These are phyloP conservation scores for Mantis religiosa DNA, from an alignment of 2,888 invertebrate genomes.

Conservation along the genomic window DNA sequence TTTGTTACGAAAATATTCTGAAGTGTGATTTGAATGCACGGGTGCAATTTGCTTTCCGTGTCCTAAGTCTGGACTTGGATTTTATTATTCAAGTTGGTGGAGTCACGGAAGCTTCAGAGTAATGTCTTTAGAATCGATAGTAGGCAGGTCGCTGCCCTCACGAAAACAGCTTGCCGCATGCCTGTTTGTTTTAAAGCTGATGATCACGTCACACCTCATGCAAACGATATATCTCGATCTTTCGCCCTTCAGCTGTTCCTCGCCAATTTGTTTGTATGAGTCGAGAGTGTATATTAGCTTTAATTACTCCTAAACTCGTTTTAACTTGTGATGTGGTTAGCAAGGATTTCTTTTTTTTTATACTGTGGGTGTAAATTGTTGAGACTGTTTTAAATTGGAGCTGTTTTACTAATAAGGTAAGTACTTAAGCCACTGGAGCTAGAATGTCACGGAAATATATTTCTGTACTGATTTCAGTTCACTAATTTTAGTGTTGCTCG, in stretches of 20 bases:
- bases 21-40: background rate
- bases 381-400: too few species aligned
- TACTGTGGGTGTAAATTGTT: background rate
- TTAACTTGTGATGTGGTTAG: background rate
- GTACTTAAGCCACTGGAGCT: too few species aligned
- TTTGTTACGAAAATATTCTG: background rate
- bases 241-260: background rate
- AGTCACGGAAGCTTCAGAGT: background rate
- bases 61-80: background rate
- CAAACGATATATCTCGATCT: background rate
- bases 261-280: background rate
- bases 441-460: too few species aligned
- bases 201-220: conserved; percentile 6
- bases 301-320: background rate
- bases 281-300: background rate
- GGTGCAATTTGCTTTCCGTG: background rate
- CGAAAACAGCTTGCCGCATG: background rate
- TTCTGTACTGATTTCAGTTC: too few species aligned
- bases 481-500: too few species aligned
- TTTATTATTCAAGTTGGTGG: background rate
- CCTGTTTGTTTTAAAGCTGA: conserved; percentile 10
- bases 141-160: conserved; percentile 9
- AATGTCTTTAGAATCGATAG: conserved; percentile 13
- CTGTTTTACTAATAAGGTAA: too few species aligned
- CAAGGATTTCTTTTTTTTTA: background rate